Evolutionary conservation across 2,797 vertebrate genomes (phyloP).

Genomic region (Alca torda): DNA sequence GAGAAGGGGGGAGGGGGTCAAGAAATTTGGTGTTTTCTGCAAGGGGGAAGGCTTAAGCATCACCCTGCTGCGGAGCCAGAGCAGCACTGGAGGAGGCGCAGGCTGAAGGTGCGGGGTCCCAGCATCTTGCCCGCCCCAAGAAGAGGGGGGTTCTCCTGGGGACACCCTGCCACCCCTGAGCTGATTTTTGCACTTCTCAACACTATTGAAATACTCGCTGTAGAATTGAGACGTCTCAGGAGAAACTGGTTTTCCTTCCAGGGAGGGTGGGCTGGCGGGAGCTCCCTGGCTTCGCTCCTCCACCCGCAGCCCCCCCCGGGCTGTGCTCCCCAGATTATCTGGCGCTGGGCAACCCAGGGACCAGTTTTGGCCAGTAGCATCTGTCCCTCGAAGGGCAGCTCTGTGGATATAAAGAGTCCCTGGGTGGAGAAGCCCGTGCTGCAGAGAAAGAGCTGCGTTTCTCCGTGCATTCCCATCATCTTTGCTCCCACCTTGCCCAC

Average conservation of each 20-base stretch:
- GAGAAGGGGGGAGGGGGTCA: background rate
- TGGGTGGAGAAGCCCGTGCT: background rate
- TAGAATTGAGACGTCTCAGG: slow-evolving; percentile 39
- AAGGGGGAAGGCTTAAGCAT: background rate
- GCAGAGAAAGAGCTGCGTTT: background rate
- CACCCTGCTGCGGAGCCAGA: background rate
- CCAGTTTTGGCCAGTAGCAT: background rate
- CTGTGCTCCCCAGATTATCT: background rate
- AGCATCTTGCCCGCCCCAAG: background rate
- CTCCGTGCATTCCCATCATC: background rate
- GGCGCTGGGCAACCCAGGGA: background rate
- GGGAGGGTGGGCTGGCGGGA: background rate
- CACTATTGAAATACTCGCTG: background rate
- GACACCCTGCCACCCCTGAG: background rate
- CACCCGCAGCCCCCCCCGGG: background rate
- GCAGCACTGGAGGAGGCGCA: background rate
- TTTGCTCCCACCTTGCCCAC: background rate
- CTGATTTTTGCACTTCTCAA: slow-evolving; percentile 13
- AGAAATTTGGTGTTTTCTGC: background rate
- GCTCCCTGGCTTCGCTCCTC: background rate
- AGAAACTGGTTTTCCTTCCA: slow-evolving; percentile 50
- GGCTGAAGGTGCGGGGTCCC: background rate
- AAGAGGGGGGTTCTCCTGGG: background rate
- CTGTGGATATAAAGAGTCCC: background rate
- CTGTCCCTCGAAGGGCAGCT: background rate